Evolutionary conservation across 2,888 invertebrate species (phyloP), one percentile per base, ranked within the genome.

Genomic region (Boloria euphrosyne): DNA sequence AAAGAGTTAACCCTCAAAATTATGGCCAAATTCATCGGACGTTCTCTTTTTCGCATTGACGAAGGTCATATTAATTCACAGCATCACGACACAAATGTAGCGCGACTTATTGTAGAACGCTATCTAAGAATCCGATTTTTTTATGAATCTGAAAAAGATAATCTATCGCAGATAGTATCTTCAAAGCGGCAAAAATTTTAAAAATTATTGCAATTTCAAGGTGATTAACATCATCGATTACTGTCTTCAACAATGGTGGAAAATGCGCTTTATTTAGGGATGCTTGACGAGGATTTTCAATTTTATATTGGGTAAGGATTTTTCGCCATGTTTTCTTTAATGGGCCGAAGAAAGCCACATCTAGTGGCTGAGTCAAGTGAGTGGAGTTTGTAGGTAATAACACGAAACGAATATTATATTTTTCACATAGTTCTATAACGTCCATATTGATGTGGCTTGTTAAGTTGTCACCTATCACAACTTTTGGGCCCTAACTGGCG

Each of bases 331-430:
- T 51, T 67, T 54, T 69, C 62, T 74, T 75, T 31, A 73, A 62
- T 14, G 72, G 75, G 4, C 65, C 73, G 59, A 73, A 75, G 61
- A 66, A 74, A 4, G 71, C 70, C 0, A 74, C 71, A 18, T 72
- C 74, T 2, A 73, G 50, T 0, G 72, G 71, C 51, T 73, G 73
- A 0, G 68, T 69, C 0, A 73, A 16, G 22, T 76, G 76, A 1
- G 73, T 74, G 3, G 74, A 72, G 2, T 64, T 73, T 14, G 73
- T 61, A 18, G 74, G 73, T 7, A 76, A 47, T 38, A 72, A 74
- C 7, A 71, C 68, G 17, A 74, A 70, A 13, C 47, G 46, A 16
- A 73, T 74, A 10, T 72, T n/a, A 50, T 71, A 10, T 50, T 62
- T 10, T 31, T 72, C 22, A 44, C 73, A 70, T 31, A 63, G 38